Evolutionary conservation across 2,113 vertebrate genomes (phyloP), one percentile per base, ranked within the genome.

Genomic region (Crotophaga sulcirostris): DNA sequence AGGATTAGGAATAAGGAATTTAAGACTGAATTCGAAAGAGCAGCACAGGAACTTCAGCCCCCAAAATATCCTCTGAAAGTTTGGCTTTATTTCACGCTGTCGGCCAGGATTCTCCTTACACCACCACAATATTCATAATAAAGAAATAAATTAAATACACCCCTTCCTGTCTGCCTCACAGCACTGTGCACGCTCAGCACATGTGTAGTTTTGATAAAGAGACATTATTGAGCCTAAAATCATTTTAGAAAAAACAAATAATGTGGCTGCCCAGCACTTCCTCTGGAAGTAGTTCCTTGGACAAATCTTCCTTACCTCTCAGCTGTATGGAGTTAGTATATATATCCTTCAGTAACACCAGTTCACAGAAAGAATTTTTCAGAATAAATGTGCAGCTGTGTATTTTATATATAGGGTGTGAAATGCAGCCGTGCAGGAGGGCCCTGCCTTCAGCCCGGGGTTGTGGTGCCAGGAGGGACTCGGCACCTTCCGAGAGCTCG

Each of bases 161-260:
- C 73, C 73, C 58, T 95, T 97, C 92, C 88, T 87, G 86, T 81
- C n/a, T 58, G 60, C 64, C 85, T 93, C 73, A 88, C 68, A 88
- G 29, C 36, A 55, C 93, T 93, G 83, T 94, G 92, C 88, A 33
- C 76, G 85, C 90, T 92, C 84, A 87, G 93, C 94, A 90, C 88
- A 66, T 93, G 92, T 92, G 85, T 93, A 78, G 90, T 52, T 92
- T 92, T 94, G 92, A 93, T 96, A 90, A 88, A 94, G 94, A 90
- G 79, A 78, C 83, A 82, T 95, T 96, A 90, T 93, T 44, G 1
- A 95, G 90, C 87, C 76, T 78, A 83, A 92, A 97, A 94, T 94
- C 25, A 62, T 94, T 93, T 95, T 72, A 96, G 96, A 96, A 87
- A 89, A 93, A 96, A 93, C 88, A 95, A 97, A 95, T 93, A 96